Base-by-base conservation (phyloP, 1,140 invertebrate genomes). In the Zaprionus lachaisei region DNA sequence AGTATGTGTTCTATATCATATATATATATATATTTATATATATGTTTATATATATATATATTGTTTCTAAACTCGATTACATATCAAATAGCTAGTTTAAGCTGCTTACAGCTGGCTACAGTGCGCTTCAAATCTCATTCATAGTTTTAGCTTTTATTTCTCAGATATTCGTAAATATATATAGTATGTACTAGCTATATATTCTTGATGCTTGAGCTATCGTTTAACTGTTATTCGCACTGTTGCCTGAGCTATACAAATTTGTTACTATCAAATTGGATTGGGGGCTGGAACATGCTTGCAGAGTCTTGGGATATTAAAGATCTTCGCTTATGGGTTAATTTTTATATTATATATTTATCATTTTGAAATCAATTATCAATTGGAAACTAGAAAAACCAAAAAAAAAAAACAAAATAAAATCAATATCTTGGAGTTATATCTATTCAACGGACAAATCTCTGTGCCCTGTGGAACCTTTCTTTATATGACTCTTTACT, bases 11-110 rank as follows among this genome's bases (percentile, higher is more conserved):
- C 4, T 55, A 55, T 55, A 24, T 28, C 4, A 24, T 51, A 49
- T 62, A 34, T 6, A 31, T 11, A 31, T 60, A 31, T 31, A 55
- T 31, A 1, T 20, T 20, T 20, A 31, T 72, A 31, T 63, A 22
- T 28, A 56, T 66, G 5, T 47, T 20, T 60, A 20, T 47, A 24
- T 57, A 20, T 47, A 24, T 57, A 34, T 57, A 67, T 47, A 51
- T 37, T 6, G 14, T 47, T 49, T 49, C 17, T 54, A 24, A 34
- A 17, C 26, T 20, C 31, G 28, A 58, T 7, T 37, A 6, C 12
- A 12, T 58, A 22, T 24, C 14, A 5, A 61, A 5, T 38, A 26
- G 37, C 17, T 64, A 44, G 6, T 9, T n/a, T 22, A 26, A 26
- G 41, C n/a, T 56, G 3, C 9, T 34, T 34, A 34, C 31, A 34